Conservation (phyloP, 2,113 vertebrate species). For the Ahaetulla prasina region DNA sequence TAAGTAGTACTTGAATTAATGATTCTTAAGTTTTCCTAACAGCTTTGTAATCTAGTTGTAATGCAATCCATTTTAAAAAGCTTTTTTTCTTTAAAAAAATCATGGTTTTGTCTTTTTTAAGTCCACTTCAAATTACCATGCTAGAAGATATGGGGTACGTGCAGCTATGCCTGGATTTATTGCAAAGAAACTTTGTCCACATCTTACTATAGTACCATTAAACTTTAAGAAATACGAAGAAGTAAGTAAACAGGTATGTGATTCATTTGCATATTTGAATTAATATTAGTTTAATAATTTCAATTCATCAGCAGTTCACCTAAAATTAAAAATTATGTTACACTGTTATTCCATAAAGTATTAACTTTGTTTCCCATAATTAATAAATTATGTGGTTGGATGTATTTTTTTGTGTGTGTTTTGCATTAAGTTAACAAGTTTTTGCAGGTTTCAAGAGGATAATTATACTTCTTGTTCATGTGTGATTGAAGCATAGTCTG, state of each 20-base stretch:
- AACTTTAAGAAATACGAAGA: constrained; percentile 91
- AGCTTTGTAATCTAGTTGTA: not conserved
- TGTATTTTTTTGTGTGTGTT: not conserved
- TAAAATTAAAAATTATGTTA: not conserved
- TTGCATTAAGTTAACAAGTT: not conserved
- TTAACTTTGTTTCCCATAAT: not conserved
- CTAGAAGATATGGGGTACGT: constrained; percentile 91
- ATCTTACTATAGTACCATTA: constrained; percentile 83
- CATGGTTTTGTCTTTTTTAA: constrained; percentile 62
- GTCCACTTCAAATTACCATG: constrained; percentile 95
- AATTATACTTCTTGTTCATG: not conserved
- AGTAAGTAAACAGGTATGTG: constrained; percentile 87
- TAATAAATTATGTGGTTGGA: not conserved
- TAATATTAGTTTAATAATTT: not conserved
- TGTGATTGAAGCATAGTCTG: not conserved
- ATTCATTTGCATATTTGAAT: not conserved
- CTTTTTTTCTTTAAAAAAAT: constrained; percentile 21
- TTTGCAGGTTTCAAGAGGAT: not conserved
- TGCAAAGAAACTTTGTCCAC: constrained; percentile 91
- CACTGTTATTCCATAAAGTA: not conserved
- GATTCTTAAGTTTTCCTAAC: not conserved
- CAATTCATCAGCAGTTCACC: not conserved
- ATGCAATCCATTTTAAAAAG: not conserved
- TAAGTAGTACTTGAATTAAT: not conserved
- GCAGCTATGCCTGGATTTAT: constrained; percentile 98